Evolutionary conservation across 2,888 invertebrate species (phyloP).

Genomic region (Cyaniris semiargus): DNA sequence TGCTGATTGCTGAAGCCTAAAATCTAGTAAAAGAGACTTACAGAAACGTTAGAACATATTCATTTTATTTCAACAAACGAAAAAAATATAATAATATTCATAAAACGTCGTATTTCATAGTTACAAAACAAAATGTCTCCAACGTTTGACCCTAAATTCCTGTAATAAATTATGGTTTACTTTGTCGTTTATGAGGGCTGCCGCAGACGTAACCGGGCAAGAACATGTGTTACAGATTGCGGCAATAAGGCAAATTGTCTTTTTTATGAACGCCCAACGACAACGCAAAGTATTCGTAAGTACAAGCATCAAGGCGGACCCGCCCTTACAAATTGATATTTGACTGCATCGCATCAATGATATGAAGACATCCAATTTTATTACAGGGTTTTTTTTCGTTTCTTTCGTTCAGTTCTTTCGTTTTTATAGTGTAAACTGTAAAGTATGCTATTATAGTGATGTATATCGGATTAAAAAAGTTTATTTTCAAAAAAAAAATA

Average conservation of each 20-base stretch:
- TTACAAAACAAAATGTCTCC: constrained; percentile 66
- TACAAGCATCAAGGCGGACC: constrained; percentile 50
- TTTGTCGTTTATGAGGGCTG: constrained; percentile 79
- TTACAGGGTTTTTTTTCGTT: neutral
- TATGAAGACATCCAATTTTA: constrained; percentile 31
- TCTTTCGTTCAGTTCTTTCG: neutral
- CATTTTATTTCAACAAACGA: neutral
- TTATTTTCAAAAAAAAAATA: too few species aligned
- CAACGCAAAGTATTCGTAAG: constrained; percentile 69
- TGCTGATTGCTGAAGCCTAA: too few species aligned
- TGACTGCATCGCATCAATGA: constrained; percentile 35
- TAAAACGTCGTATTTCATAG: constrained; percentile 33
- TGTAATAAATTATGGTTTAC: constrained; percentile 78
- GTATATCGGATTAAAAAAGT: too few species aligned
- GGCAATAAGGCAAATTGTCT: constrained; percentile 80
- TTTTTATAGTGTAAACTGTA: too few species aligned
- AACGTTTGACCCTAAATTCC: constrained; percentile 76
- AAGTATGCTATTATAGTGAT: too few species aligned
- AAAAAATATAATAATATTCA: constrained; percentile 5
- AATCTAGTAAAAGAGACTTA: too few species aligned
- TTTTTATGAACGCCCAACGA: constrained; percentile 76
- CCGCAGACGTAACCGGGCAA: constrained; percentile 71
- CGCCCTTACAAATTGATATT: constrained; percentile 37
- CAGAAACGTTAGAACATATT: too few species aligned
- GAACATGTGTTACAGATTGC: constrained; percentile 79